These are phyloP conservation scores for Alentia gelatinosa DNA, from an alignment of 2,888 invertebrate species.

Conservation along the genomic window DNA sequence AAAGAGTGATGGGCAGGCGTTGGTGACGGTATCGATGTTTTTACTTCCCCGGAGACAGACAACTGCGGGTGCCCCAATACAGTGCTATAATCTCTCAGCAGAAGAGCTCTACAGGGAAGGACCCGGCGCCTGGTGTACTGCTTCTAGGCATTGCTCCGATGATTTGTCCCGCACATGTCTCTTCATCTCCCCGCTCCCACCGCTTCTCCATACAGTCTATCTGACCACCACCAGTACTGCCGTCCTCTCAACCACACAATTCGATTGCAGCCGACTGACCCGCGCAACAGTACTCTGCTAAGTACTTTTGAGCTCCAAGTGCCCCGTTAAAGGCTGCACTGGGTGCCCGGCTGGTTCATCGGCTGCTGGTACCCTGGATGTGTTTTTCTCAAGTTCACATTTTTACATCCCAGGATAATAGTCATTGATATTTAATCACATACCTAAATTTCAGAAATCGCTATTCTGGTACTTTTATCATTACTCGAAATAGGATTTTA, in stretches of 20 bases:
- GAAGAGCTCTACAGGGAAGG: background rate
- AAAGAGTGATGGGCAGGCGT: background rate
- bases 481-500: too few relatives aligned
- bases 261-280: background rate
- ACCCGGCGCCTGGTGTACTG: background rate
- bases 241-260: background rate
- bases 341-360: too few relatives aligned
- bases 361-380: too few relatives aligned
- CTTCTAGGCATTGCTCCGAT: background rate
- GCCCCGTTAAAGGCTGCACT: too few relatives aligned
- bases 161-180: background rate
- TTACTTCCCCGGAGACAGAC: background rate
- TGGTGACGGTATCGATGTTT: background rate
- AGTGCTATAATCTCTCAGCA: background rate
- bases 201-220: background rate
- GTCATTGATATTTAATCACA: too few relatives aligned
- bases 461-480: too few relatives aligned
- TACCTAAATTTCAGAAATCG: too few relatives aligned
- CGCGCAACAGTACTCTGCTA: too few relatives aligned
- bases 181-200: background rate
- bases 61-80: background rate
- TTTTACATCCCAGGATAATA: too few relatives aligned
- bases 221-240: background rate
- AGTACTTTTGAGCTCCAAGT: too few relatives aligned
- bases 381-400: too few relatives aligned